Evolutionary conservation across 2,888 invertebrate genomes (phyloP).

Genomic region (Nasonia oneida): DNA sequence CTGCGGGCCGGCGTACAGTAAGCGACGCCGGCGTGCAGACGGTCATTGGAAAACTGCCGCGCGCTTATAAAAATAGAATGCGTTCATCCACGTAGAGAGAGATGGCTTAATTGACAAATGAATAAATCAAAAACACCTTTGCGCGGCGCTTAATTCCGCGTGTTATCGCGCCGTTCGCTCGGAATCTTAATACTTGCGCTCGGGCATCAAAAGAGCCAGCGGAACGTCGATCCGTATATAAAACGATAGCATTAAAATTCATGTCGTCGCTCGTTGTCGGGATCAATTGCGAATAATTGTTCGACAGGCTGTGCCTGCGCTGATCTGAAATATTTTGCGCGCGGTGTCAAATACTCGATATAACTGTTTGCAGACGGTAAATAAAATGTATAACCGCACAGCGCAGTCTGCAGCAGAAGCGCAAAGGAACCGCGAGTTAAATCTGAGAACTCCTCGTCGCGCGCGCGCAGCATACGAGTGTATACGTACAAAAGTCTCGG

Average conservation of each 20-base stretch:
- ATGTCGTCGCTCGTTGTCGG: background rate
- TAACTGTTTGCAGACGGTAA: background rate
- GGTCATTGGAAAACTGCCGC: slow-evolving; percentile 52
- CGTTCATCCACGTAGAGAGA: background rate
- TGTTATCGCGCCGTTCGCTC: background rate
- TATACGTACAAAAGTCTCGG: slow-evolving; percentile 38
- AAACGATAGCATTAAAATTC: slow-evolving; percentile 24
- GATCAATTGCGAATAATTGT: background rate
- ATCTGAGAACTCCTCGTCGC: slow-evolving; percentile 9
- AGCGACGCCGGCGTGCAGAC: slow-evolving; percentile 35
- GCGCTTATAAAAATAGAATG: slow-evolving; percentile 53
- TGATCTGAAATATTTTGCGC: background rate
- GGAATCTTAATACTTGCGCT: background rate
- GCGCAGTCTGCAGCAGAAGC: background rate
- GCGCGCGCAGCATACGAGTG: too few relatives aligned
- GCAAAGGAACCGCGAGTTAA: slow-evolving; percentile 27
- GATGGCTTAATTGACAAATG: slow-evolving; percentile 60
- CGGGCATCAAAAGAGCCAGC: background rate
- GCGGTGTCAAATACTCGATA: background rate
- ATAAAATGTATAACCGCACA: background rate
- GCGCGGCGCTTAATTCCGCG: slow-evolving; percentile 9
- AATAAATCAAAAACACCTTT: slow-evolving; percentile 60
- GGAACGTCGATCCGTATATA: background rate
- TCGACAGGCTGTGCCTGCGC: background rate
- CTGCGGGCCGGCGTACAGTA: slow-evolving; percentile 5